Percentiles rank a stretch among this genome's conserved stretches.
phyloP scores from a whole-genome alignment of 1,140 invertebrate species.

The Theocolax elegans region DNA sequence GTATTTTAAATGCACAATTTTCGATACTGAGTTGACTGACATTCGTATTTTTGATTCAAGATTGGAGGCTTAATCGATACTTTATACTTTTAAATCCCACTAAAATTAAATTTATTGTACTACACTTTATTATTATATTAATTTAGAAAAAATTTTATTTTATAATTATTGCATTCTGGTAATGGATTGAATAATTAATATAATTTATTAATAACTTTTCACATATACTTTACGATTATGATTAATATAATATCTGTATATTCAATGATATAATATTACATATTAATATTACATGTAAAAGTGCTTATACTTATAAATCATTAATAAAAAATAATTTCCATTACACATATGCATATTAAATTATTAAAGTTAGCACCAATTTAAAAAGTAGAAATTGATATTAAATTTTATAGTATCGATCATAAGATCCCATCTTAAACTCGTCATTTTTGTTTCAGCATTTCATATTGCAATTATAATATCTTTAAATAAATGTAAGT shows the following conservation, averaged over 20 bases:
- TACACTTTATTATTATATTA: neutral
- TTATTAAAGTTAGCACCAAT: constrained; percentile 27
- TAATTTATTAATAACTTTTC: too few species aligned
- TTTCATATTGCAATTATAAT: too few species aligned
- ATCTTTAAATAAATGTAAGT: neutral
- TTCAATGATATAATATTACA: too few species aligned
- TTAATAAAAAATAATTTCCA: too few species aligned
- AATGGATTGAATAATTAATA: too few species aligned
- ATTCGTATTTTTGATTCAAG: constrained; percentile 11
- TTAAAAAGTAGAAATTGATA: too few species aligned
- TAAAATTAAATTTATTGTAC: neutral
- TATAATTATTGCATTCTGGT: too few species aligned
- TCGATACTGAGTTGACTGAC: neutral
- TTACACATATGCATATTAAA: too few species aligned
- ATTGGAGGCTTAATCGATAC: neutral
- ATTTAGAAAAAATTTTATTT: neutral
- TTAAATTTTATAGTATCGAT: constrained; percentile 1
- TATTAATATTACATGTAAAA: too few species aligned
- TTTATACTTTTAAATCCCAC: neutral
- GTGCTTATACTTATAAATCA: neutral
- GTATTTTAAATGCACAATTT: constrained; percentile 24
- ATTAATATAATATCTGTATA: too few species aligned
- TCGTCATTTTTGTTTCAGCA: too few species aligned
- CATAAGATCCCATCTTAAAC: constrained; percentile 1
- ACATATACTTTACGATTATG: too few species aligned